These are phyloP conservation scores for Teleopsis dalmanni DNA, from an alignment of 1,140 invertebrate species.

Conservation along the genomic window DNA sequence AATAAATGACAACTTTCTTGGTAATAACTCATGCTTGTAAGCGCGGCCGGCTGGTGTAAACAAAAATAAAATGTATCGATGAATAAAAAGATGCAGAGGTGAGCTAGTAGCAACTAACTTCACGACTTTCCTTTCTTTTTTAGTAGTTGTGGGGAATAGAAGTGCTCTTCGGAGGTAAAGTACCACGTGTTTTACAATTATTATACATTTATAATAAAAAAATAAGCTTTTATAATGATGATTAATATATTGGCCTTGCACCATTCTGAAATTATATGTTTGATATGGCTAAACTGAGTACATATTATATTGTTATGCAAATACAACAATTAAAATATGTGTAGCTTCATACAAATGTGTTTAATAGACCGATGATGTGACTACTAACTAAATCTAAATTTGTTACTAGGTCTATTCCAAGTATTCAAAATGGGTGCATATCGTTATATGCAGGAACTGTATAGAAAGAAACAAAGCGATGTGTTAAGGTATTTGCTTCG, in stretches of 20 bases:
- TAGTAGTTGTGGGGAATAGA: not conserved
- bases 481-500: slow-evolving; percentile 89
- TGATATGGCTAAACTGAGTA: not conserved
- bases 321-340: not conserved
- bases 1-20: too few relatives aligned
- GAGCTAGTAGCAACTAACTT: not conserved
- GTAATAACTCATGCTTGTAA: too few relatives aligned
- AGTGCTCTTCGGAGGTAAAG: not conserved
- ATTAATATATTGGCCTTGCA: slow-evolving; percentile 2
- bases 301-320: not conserved
- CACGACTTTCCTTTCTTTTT: not conserved
- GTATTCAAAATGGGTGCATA: slow-evolving; percentile 91
- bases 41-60: too few relatives aligned
- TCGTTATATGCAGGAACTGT: slow-evolving; percentile 98
- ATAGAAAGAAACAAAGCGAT: slow-evolving; percentile 98
- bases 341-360: too few relatives aligned
- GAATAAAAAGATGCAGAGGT: too few relatives aligned
- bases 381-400: slow-evolving; percentile 50
- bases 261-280: slow-evolving; percentile 6
- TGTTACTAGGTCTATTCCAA: slow-evolving; percentile 55
- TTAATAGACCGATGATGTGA: slow-evolving; percentile 58
- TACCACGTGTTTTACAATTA: not conserved
- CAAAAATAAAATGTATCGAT: too few relatives aligned
- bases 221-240: not conserved
- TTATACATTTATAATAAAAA: not conserved